A percentile compares a stretch with the other conserved stretches of the same genome.
These are phyloP conservation scores for Lipotes vexillifer DNA, from an alignment of 2,113 vertebrate species.

Conservation along the genomic window DNA sequence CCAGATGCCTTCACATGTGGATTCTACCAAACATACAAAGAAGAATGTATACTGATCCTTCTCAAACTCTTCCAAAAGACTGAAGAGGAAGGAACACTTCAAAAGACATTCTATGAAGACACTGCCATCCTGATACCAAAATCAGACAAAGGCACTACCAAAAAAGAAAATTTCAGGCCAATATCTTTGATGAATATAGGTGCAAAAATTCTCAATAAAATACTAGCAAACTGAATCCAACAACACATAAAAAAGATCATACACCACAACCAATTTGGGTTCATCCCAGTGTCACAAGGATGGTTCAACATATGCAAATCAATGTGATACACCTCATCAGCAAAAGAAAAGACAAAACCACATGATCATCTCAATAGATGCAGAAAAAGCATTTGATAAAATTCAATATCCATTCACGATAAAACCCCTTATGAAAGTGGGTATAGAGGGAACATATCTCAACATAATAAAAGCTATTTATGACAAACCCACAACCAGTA, in stretches of 20 bases:
- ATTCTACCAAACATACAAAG: background rate
- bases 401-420: background rate
- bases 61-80: background rate
- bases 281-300: background rate
- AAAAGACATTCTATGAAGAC: background rate
- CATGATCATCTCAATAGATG: background rate
- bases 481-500: background rate
- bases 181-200: background rate
- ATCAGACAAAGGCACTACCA: background rate
- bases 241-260: background rate
- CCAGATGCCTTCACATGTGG: background rate
- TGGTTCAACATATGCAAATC: background rate
- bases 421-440: background rate
- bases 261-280: background rate
- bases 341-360: background rate
- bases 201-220: background rate
- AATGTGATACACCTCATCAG: background rate
- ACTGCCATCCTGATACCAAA: background rate
- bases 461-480: background rate
- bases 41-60: background rate
- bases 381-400: background rate
- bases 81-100: background rate
- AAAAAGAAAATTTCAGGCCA: background rate
- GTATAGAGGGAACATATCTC: background rate
- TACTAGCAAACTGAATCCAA: background rate